These are phyloP conservation scores for Cyprinella venusta DNA, from an alignment of 2,797 vertebrate genomes.

Conservation along the genomic window DNA sequence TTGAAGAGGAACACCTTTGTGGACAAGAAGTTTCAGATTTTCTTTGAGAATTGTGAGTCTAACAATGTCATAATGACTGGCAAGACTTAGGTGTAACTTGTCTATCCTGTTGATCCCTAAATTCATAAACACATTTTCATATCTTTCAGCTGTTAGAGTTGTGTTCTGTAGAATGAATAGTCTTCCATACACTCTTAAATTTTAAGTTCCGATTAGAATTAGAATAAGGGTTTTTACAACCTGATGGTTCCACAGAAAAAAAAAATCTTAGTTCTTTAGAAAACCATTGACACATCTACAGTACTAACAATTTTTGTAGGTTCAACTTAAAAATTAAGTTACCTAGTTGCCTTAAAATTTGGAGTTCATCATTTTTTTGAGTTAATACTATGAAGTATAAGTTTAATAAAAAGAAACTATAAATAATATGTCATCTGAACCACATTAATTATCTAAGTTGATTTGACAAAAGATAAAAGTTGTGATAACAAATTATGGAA, in stretches of 20 bases:
- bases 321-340: too few species aligned
- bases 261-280: background rate
- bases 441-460: too few species aligned
- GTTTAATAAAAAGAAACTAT: too few species aligned
- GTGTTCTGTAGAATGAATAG: background rate
- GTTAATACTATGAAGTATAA: too few species aligned
- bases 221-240: background rate
- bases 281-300: background rate
- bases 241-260: background rate
- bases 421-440: too few species aligned
- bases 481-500: too few species aligned
- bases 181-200: too few species aligned
- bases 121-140: conserved; percentile 1
- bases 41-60: conserved; percentile 69
- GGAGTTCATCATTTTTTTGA: too few species aligned
- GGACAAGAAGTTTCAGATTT: conserved; percentile 73
- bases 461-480: too few species aligned
- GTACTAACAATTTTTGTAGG: too few species aligned
- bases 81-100: conserved; percentile 1
- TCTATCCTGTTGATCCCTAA: background rate
- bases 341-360: too few species aligned
- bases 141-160: background rate
- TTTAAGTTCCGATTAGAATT: background rate
- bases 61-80: conserved; percentile 21
- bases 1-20: conserved; percentile 70